phyloP scores from a whole-genome alignment of 2,113 vertebrate species.

The Oncorhynchus masou region DNA sequence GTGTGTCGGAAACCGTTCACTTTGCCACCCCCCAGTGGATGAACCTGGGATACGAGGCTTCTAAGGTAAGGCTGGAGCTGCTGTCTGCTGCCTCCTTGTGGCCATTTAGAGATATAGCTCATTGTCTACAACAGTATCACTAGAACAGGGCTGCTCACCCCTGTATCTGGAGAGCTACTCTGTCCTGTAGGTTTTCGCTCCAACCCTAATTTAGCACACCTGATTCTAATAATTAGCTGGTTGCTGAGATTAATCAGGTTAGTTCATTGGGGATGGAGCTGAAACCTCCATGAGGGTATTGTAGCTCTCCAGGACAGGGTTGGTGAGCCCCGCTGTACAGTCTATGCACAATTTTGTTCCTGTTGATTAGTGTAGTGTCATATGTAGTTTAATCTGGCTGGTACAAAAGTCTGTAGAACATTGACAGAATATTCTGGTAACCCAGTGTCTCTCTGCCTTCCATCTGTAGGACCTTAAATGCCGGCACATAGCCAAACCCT shows the following conservation, averaged over 20 bases:
- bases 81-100: background rate
- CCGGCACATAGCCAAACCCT: constrained; percentile 93
- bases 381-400: background rate
- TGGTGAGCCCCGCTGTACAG: background rate
- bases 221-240: too few relatives aligned
- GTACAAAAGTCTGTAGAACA: too few relatives aligned
- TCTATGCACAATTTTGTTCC: background rate
- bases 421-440: too few relatives aligned
- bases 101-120: background rate
- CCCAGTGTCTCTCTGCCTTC: constrained; percentile 1
- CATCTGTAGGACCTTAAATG: constrained; percentile 91
- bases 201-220: too few relatives aligned
- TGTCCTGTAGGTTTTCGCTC: too few relatives aligned
- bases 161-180: too few relatives aligned
- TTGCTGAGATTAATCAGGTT: too few relatives aligned
- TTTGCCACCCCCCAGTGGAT: constrained; percentile 99
- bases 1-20: constrained; percentile 98
- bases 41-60: constrained; percentile 94
- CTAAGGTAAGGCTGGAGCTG: constrained; percentile 79
- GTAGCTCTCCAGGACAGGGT: too few relatives aligned
- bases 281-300: too few relatives aligned
- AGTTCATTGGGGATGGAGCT: too few relatives aligned
- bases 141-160: too few relatives aligned
- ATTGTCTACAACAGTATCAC: background rate
- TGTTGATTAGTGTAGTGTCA: background rate